Base-by-base conservation (phyloP, 2,888 invertebrate genomes). In the Andrena camellia region DNA sequence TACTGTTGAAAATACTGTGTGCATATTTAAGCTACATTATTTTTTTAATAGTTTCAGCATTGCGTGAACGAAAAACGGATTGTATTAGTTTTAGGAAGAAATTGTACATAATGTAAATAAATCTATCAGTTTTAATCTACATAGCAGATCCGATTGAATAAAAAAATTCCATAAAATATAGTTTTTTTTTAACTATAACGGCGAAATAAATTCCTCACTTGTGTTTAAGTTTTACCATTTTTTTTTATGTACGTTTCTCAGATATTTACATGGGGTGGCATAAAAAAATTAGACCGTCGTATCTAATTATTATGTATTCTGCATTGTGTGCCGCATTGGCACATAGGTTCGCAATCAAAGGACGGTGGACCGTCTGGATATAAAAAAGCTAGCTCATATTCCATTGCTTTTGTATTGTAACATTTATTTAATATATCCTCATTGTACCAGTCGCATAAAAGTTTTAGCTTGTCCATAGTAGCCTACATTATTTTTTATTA, bases 331-430 rank as follows among this genome's bases (percentile, higher is more conserved):
- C 50, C 52, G 68, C 84, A 88, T 59, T 83, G 66, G 78, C 50
- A 80, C 78, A 78, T 80, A 81, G 64, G 50, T 35, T 71, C 84
- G 54, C 83, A 86, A 13, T 76, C 73, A 69, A 87, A 89, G n/a
- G 84, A 74, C 69, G 88, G 86, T 29, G 82, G n/a, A 60, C 69
- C 48, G 31, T 68, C 64, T 63, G 85, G 76, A 90, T 95, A 94
- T 81, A 95, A 91, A 88, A 95, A 95, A 50, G 95, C 94, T 71
- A 95, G 90, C 90, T 95, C 95, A 83, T 95, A 95, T 63, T 95
- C 90, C 75, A 93, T 84, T 10, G 95, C 94, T 86, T 93, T 91
- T 6, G 92, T 91, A 81, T 94, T 92, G 82, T 94, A 95, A 87
- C 93, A 95, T 68, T 91, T 92, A 68, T 94, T 90, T 80, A 95